phyloP scores from a whole-genome alignment of 1,140 invertebrate genomes.

The Zophobas morio region DNA sequence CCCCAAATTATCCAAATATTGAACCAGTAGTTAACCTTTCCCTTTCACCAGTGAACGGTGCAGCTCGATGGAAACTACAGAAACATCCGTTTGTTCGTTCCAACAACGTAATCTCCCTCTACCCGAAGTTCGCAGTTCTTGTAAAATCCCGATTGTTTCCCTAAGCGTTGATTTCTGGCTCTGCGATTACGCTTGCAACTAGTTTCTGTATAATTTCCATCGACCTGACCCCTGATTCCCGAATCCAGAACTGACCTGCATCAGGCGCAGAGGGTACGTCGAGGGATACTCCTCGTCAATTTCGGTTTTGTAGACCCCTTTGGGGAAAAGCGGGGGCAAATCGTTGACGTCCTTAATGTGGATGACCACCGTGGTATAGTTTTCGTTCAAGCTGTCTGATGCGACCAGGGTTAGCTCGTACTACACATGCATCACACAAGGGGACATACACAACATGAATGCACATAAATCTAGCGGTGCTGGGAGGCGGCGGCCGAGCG shows the following conservation, averaged over 20 bases:
- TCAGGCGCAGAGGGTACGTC: conserved; percentile 73
- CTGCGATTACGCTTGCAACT: too few species aligned
- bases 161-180: too few species aligned
- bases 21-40: too few species aligned
- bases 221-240: neutral
- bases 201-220: neutral
- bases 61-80: too few species aligned
- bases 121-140: too few species aligned
- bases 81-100: too few species aligned
- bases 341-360: conserved; percentile 87
- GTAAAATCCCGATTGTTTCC: too few species aligned
- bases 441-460: conserved; percentile 48
- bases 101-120: too few species aligned
- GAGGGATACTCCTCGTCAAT: conserved; percentile 78
- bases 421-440: conserved; percentile 68
- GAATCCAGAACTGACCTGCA: conserved; percentile 71
- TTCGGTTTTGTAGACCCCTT: conserved; percentile 76
- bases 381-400: conserved; percentile 89
- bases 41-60: too few species aligned
- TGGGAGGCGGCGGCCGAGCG: neutral
- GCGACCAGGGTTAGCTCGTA: conserved; percentile 90
- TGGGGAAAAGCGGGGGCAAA: conserved; percentile 83
- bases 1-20: too few species aligned
- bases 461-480: neutral
- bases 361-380: conserved; percentile 83